Evolutionary conservation across 2,797 vertebrate species (phyloP).

Genomic region (Semaprochilodus insignis): DNA sequence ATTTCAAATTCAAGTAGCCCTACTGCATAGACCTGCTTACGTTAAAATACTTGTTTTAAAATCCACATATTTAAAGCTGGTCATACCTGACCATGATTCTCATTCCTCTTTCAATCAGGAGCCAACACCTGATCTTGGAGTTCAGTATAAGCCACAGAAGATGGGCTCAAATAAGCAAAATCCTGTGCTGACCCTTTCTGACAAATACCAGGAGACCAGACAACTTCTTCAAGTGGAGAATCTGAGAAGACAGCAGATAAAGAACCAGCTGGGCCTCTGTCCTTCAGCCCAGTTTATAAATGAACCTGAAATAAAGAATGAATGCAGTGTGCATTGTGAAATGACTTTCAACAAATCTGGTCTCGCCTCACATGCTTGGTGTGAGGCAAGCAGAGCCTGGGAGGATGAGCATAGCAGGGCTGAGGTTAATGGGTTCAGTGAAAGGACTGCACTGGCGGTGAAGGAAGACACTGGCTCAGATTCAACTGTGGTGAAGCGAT

Average conservation of each 20-base stretch:
- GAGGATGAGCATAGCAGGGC: background rate
- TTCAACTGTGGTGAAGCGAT: slow-evolving; percentile 38
- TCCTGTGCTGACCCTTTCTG: slow-evolving; percentile 50
- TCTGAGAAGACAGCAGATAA: slow-evolving; percentile 45
- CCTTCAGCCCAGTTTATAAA: background rate
- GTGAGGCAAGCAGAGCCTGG: slow-evolving; percentile 3
- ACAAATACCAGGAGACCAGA: slow-evolving; percentile 46
- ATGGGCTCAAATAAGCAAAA: slow-evolving; percentile 18
- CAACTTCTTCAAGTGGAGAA: slow-evolving; percentile 57
- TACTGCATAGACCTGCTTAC: too few species aligned
- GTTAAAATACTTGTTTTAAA: background rate
- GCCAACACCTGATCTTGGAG: slow-evolving; percentile 20
- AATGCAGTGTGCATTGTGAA: background rate
- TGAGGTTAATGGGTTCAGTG: slow-evolving; percentile 20
- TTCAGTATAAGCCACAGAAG: slow-evolving; percentile 33
- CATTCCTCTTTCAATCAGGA: slow-evolving; percentile 51
- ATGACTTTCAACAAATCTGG: background rate
- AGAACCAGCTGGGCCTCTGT: slow-evolving; percentile 48
- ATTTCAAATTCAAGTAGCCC: too few species aligned
- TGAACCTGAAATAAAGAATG: background rate
- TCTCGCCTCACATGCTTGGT: background rate
- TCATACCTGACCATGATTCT: slow-evolving; percentile 25
- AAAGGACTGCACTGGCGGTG: slow-evolving; percentile 1
- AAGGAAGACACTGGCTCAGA: slow-evolving; percentile 51
- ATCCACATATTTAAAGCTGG: background rate